These are phyloP conservation scores for Callipepla squamata DNA, from an alignment of 2,113 vertebrate species.

Conservation along the genomic window DNA sequence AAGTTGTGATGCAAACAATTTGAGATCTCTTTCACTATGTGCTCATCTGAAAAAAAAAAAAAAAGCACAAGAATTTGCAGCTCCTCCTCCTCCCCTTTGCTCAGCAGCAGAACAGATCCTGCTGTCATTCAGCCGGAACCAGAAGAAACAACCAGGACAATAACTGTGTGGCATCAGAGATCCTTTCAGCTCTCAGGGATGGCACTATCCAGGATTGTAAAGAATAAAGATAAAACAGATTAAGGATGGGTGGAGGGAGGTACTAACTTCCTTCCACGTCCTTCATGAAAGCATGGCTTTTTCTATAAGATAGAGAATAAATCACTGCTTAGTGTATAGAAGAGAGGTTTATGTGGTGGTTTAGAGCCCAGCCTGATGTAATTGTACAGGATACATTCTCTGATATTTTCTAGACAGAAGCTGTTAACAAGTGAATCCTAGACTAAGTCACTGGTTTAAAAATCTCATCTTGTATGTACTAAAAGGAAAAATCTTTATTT, in stretches of 20 bases:
- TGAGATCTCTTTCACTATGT: not conserved
- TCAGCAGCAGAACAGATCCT: slow-evolving; percentile 34
- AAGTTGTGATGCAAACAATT: slow-evolving; percentile 13
- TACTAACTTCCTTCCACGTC: slow-evolving; percentile 36
- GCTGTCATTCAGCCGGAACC: slow-evolving; percentile 39
- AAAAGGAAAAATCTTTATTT: slow-evolving; percentile 49
- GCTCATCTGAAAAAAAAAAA: not conserved
- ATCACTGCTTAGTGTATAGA: not conserved
- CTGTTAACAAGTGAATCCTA: not conserved
- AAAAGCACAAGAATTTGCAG: slow-evolving; percentile 8
- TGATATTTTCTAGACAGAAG: slow-evolving; percentile 10
- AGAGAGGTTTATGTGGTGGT: not conserved
- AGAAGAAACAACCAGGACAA: slow-evolving; percentile 44
- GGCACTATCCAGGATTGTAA: slow-evolving; percentile 5
- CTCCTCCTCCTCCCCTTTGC: slow-evolving; percentile 25
- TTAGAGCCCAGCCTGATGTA: not conserved
- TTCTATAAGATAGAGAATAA: slow-evolving; percentile 10
- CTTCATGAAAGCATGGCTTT: slow-evolving; percentile 35
- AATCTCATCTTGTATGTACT: slow-evolving; percentile 36
- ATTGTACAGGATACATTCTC: not conserved
- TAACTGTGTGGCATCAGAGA: slow-evolving; percentile 22
- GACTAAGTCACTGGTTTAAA: slow-evolving; percentile 29
- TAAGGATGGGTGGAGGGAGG: not conserved
- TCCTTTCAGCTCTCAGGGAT: not conserved
- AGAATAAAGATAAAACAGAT: slow-evolving; percentile 59